Evolutionary conservation across 1,140 invertebrate species (phyloP), one percentile per base, ranked within the genome.

Genomic region (Lasaia peninsularis): DNA sequence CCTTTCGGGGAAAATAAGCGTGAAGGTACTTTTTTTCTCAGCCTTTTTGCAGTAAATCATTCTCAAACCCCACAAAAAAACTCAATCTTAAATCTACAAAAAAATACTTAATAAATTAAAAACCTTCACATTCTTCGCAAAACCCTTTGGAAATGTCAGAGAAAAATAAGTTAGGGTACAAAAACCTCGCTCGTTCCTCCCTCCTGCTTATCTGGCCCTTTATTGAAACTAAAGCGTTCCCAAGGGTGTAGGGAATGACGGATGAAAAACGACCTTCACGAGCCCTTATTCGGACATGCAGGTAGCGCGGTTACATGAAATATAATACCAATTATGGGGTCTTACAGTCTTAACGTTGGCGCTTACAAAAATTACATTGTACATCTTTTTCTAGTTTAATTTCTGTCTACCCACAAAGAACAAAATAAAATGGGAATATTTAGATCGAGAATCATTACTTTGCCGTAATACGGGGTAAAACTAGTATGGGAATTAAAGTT

Each of bases 221-320:
- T 40, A 60, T 60, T 60, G 58, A 60, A 60, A 60, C 51, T 50
- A 54, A 54, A 60, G 40, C 37, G 37, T 24, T 52, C 58, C 58
- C 44, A 24, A 34, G 58, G 52, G 58, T 21, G 18, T 12, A 18
- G n/a, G 28, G 37, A 40, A 50, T 60, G 57, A 32, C 35, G 28
- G 34, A 49, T 60, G 52, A 60, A 52, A 60, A 49, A 60, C 48
- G 28, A 54, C 31, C 10, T 40, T 16, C 37, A 40, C 12, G 37
- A 40, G 16, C 37, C 37, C 37, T 18, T 16, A 40, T 16, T 40
- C 37, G 40, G 35, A 60, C 51, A 16, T 50, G 40, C 52, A 60
- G 20, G 37, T 53, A 31, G 37, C 35, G 14, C 12, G 40, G 37
- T 54, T 44, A 51, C 37, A 40, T 60, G 35, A 60, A 60, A 60